Evolutionary conservation across 1,140 invertebrate genomes (phyloP), one percentile per base, ranked within the genome.

Genomic region (Drosophila subobscura): DNA sequence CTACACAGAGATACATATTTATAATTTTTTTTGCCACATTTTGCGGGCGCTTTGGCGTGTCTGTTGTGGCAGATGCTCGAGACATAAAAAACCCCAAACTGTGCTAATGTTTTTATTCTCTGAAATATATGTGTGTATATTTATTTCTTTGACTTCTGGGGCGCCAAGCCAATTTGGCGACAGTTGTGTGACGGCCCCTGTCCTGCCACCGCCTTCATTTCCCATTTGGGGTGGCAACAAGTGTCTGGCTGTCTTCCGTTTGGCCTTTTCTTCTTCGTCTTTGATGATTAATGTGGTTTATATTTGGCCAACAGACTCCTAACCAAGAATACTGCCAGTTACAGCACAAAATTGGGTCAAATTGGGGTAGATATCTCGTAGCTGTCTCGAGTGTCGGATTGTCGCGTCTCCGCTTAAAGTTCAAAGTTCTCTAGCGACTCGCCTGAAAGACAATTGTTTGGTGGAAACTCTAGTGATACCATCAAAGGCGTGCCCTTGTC

Each of bases 91-190:
- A 63, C 5, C 5, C 10, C 10, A 42, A 74, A 73, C 47, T 74
- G 52, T 74, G 71, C 71, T 74, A 74, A 65, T 74, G 70, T 74
- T 73, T 73, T 74, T 74, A 65, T 65, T 73, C 51, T 51, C 45
- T 40, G 27, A 59, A 33, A 50, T 33, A 41, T 55, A 41, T 40
- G 44, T 41, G 20, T 57, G 22, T 53, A 33, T 52, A 25, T 40
- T 33, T 42, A 56, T 68, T 67, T 47, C 51, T 46, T 73, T 45
- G 54, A 50, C 45, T 73, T 63, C 5, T 72, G 70, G 46, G 58
- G 58, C 58, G 71, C 70, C 68, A 64, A 55, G 46, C 58, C 68
- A 73, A 73, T 65, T 73, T 74, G 70, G 70, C 51, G 71, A 74
- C 71, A 64, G 33, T 55, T 45, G 50, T 29, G 10, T 14, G 61